A percentile compares a stretch with the other conserved stretches of the same genome.
phyloP scores from a whole-genome alignment of 1,140 invertebrate genomes.

The Micrasema minimum region DNA sequence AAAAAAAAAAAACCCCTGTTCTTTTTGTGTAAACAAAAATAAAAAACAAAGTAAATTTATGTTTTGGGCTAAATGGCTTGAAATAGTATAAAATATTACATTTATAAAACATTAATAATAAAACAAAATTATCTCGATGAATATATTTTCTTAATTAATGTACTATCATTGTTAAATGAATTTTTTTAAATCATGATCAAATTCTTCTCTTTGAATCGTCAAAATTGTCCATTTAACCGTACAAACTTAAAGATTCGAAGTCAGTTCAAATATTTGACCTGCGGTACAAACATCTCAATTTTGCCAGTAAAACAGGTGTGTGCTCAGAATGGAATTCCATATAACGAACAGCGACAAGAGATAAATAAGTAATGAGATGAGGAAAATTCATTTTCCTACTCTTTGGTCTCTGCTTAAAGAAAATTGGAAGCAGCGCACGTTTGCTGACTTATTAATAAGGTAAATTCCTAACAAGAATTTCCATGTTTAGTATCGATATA shows the following conservation, averaged over 20 bases:
- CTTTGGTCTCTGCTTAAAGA: neutral
- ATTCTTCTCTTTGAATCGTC: neutral
- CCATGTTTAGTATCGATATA: too few species aligned
- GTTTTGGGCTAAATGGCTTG: too few species aligned
- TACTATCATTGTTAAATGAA: neutral
- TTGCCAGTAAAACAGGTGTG: slow-evolving; percentile 16
- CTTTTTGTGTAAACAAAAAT: too few species aligned
- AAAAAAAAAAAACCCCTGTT: too few species aligned
- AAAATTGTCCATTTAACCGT: neutral
- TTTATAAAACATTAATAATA: too few species aligned
- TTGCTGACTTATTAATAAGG: slow-evolving; percentile 19
- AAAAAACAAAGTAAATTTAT: too few species aligned
- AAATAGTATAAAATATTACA: too few species aligned
- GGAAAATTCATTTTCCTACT: slow-evolving; percentile 26
- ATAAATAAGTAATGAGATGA: slow-evolving; percentile 32
- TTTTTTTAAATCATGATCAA: neutral
- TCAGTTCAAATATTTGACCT: neutral
- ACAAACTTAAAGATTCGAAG: neutral
- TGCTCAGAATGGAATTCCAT: slow-evolving; percentile 23
- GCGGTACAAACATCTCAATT: neutral
- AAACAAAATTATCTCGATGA: too few species aligned
- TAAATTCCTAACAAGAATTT: slow-evolving; percentile 1
- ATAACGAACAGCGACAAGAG: slow-evolving; percentile 29
- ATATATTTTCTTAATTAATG: too few species aligned
- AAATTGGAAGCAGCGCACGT: slow-evolving; percentile 24